Base-by-base conservation (phyloP, 1,140 invertebrate species). In the Calosoma granatense region DNA sequence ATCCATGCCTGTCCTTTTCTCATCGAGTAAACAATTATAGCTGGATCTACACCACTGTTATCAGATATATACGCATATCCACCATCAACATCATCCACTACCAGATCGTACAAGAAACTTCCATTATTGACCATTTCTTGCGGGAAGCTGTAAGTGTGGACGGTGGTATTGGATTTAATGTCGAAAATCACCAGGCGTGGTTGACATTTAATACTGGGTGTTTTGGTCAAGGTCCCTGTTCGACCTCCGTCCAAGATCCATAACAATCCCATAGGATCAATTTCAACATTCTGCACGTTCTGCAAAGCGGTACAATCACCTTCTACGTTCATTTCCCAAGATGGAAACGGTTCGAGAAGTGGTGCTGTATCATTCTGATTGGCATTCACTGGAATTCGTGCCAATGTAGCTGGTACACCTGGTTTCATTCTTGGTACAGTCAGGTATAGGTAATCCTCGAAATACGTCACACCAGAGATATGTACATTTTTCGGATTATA, bases 61-160 rank as follows among this genome's bases (percentile, higher is more conserved):
- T 86, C 85, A 0, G 81, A 82, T 4, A 87, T 85, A 61, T 86
- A 87, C 1, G 84, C 84, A 60, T 76, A 78, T 20, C 80, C 81
- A 53, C 79, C 82, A 58, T 81, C 77, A 20, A 79, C 75, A 64
- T 84, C 81, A 63, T 87, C 83, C 6, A 87, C 64, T 0, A 86
- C 84, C 4, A 87, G 75, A 61, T 86, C 84, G 59, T 83, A 83
- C 2, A 87, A 64, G 54, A 81, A 80, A 0, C 78, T 79, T 0
- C 72, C 76, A 1, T 76, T 72, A 0, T 65, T 64, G 0, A 73
- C 69, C 1, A 77, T 72, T 0, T 79, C 72, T 1, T 70, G 36
- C 0, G 83, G 77, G 55, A 86, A 81, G 1, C 69, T 67, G 63
- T 80, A 80, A 2, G 72, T 76, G 11, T 76, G 68, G 36, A 85